These are phyloP conservation scores for Lycophotia porphyrea DNA, from an alignment of 2,888 invertebrate genomes.

Conservation along the genomic window DNA sequence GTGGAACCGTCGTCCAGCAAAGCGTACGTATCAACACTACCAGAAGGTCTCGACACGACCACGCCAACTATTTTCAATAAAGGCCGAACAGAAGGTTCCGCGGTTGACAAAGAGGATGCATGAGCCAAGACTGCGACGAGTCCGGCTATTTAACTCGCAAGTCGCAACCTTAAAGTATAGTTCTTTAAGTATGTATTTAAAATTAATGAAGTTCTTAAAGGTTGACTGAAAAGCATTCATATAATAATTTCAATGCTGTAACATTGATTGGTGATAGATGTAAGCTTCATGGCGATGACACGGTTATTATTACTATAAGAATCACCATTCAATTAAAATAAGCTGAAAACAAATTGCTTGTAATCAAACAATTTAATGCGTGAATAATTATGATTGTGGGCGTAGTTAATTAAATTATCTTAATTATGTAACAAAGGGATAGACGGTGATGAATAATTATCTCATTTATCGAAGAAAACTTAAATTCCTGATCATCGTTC, in stretches of 20 bases:
- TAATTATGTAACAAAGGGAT: too few species aligned
- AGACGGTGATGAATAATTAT: not conserved
- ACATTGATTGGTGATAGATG: conserved; percentile 19
- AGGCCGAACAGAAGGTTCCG: too few species aligned
- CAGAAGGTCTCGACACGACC: too few species aligned
- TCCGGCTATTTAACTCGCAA: not conserved
- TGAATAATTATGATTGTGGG: not conserved
- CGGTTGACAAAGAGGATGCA: too few species aligned
- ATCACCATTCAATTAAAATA: conserved; percentile 5
- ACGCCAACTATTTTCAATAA: too few species aligned
- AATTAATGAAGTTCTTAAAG: not conserved
- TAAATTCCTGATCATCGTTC: not conserved
- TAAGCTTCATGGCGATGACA: not conserved
- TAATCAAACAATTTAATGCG: conserved; percentile 25
- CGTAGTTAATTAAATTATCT: not conserved
- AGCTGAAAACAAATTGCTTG: conserved; percentile 8
- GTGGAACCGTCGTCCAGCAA: too few species aligned
- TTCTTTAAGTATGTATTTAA: not conserved
- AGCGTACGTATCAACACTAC: too few species aligned
- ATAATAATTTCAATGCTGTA: conserved; percentile 48
- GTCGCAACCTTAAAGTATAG: not conserved
- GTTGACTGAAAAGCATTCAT: conserved; percentile 9
- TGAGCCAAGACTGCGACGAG: too few species aligned
- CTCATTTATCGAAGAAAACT: not conserved
- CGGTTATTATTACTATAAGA: conserved; percentile 14